Conservation (phyloP, 64 coral and sea anemone genomes). For the Acropora yongei region DNA sequence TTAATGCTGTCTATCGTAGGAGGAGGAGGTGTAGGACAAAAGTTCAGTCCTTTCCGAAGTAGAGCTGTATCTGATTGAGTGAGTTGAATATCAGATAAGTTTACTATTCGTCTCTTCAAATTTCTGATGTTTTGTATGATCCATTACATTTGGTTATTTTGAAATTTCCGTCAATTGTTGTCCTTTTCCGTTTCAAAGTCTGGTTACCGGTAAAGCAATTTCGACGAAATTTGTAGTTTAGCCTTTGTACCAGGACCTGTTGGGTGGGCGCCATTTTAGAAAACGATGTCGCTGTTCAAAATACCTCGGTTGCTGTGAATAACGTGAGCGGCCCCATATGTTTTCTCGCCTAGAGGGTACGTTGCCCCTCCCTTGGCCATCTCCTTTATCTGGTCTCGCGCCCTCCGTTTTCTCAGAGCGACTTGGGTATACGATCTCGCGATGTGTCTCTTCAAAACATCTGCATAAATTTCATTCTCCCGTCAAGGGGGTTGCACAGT, state of each 20-base stretch:
- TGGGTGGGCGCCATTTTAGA: background rate
- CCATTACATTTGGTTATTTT: slow-evolving; percentile 3
- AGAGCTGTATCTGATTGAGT: no score
- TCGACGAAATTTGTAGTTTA: slow-evolving; percentile 12
- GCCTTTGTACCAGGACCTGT: background rate
- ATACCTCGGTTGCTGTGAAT: slow-evolving; percentile 1
- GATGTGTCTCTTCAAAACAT: background rate
- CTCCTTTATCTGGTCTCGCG: background rate
- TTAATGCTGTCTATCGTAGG: background rate
- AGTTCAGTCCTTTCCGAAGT: no score
- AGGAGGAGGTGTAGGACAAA: background rate
- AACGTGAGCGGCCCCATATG: background rate
- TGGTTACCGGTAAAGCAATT: background rate
- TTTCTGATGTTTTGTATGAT: no score
- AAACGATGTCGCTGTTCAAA: slow-evolving; percentile 7
- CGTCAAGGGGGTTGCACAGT: background rate
- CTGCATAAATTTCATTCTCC: background rate
- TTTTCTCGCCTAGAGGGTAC: slow-evolving; percentile 9
- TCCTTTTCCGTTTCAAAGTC: slow-evolving; percentile 1
- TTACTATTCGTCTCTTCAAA: no score
- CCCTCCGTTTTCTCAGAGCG: background rate
- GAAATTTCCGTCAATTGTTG: background rate
- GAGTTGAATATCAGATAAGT: no score
- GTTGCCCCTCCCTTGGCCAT: background rate
- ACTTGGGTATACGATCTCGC: background rate